A percentile compares a stretch with the other conserved stretches of the same genome.
These are phyloP conservation scores for Hippocampus zosterae DNA, from an alignment of 2,113 vertebrate species.

Conservation along the genomic window DNA sequence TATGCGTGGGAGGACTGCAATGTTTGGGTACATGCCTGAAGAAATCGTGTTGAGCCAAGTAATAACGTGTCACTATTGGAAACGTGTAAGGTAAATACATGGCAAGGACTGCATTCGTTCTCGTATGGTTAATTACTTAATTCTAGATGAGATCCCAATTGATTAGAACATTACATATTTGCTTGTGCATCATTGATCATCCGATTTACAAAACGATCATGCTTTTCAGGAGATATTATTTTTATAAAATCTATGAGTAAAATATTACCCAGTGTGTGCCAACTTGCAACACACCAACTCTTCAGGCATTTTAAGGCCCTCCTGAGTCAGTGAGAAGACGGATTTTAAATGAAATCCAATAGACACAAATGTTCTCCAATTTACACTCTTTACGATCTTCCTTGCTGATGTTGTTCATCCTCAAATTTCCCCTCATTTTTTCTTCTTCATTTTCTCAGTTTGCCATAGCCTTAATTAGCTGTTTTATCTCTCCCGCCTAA, in stretches of 20 bases:
- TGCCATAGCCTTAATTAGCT: neutral
- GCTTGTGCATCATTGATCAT: neutral
- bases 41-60: constrained; percentile 41
- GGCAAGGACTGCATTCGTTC: constrained; percentile 18
- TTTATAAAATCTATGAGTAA: neutral
- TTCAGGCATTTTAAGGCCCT: neutral
- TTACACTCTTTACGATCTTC: neutral
- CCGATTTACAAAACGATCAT: neutral
- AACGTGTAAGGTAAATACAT: constrained; percentile 45
- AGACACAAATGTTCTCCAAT: neutral
- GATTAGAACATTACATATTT: neutral
- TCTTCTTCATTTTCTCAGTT: neutral
- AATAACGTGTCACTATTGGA: constrained; percentile 39
- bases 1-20: constrained; percentile 37
- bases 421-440: neutral
- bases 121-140: neutral
- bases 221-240: neutral
- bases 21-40: constrained; percentile 47
- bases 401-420: neutral
- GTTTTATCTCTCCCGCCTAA: neutral
- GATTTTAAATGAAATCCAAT: neutral
- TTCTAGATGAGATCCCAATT: neutral
- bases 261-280: neutral
- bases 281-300: neutral
- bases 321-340: neutral